These are phyloP conservation scores for Sclerodermus sp. DNA, from an alignment of 2,888 invertebrate species.

Conservation along the genomic window DNA sequence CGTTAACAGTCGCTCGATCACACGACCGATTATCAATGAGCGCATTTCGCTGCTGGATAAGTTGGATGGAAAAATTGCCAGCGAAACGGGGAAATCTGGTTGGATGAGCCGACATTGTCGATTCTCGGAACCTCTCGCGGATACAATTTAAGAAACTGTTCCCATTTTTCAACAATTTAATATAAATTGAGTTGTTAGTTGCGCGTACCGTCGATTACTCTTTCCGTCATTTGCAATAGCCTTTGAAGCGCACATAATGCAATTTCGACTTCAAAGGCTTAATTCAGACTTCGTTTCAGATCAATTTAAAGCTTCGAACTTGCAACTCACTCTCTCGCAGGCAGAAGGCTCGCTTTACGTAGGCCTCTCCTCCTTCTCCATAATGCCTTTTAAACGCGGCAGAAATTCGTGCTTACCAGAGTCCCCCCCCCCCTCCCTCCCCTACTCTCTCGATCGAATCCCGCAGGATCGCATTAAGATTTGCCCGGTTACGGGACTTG, in stretches of 20 bases:
- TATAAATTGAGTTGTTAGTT: neutral
- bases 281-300: conserved; percentile 3
- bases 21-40: too few species aligned
- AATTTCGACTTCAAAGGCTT: conserved; percentile 6
- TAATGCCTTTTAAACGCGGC: neutral
- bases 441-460: neutral
- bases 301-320: neutral
- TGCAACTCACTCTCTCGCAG: neutral
- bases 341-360: neutral
- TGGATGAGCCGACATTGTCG: too few species aligned
- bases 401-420: neutral
- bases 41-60: too few species aligned
- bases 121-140: too few species aligned
- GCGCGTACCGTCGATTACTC: neutral
- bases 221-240: neutral
- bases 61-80: too few species aligned
- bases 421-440: too few species aligned
- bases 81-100: too few species aligned
- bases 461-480: neutral
- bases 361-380: neutral
- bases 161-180: neutral
- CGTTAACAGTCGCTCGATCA: too few species aligned
- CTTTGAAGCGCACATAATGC: conserved; percentile 1
- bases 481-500: too few species aligned
- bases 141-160: too few species aligned